A percentile compares a stretch with the other conserved stretches of the same genome.
Evolutionary conservation across 2,113 vertebrate species (phyloP).

Genomic region (Regulus satrapa): DNA sequence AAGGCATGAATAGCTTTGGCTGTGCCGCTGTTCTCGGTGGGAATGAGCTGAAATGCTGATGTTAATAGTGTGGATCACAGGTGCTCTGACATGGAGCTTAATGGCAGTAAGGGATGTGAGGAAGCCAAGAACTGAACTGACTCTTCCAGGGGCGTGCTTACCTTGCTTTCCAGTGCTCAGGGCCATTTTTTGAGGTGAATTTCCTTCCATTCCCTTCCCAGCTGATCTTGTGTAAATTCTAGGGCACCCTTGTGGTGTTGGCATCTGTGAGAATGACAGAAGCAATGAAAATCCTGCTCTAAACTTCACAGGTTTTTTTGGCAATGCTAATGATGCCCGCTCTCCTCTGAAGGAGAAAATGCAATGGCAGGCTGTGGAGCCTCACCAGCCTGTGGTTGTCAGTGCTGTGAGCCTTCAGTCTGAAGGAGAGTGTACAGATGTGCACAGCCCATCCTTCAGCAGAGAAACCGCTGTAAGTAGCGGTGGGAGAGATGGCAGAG

Average conservation of each 20-base stretch:
- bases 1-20: not conserved
- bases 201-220: not conserved
- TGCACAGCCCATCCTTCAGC: not conserved
- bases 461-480: not conserved
- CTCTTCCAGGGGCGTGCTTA: not conserved
- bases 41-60: not conserved
- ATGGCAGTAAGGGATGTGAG: not conserved
- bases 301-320: not conserved
- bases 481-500: not conserved
- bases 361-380: not conserved
- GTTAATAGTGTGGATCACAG: not conserved
- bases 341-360: not conserved
- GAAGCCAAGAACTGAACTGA: not conserved
- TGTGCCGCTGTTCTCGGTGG: not conserved
- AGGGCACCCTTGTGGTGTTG: not conserved
- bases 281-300: rapidly evolving
- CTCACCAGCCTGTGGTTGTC: not conserved
- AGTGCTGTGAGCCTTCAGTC: not conserved
- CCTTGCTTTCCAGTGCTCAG: not conserved
- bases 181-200: not conserved
- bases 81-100: not conserved
- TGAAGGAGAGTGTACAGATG: not conserved
- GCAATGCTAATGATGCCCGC: not conserved
- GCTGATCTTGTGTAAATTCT: not conserved
- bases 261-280: not conserved